A percentile compares a stretch with the other conserved stretches of the same genome.
phyloP scores from a whole-genome alignment of 1,140 invertebrate genomes.

The Paraescarpia echinospica region DNA sequence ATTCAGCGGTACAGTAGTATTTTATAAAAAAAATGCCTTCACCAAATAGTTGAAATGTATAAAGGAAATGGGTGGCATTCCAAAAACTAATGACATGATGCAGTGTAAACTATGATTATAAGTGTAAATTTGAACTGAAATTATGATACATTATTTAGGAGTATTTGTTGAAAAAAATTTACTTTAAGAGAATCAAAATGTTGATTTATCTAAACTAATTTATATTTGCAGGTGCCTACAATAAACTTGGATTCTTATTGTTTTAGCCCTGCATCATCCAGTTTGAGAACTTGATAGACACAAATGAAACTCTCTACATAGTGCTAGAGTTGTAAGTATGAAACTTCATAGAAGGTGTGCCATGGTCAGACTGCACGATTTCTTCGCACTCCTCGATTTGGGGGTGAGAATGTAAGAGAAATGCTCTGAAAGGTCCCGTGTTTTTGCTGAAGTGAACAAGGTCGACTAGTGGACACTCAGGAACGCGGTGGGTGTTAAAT shows the following conservation, averaged over 20 bases:
- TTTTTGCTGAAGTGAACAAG: too few relatives aligned
- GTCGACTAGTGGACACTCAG: too few relatives aligned
- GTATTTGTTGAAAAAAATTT: neutral
- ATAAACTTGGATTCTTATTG: constrained; percentile 17
- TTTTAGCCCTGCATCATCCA: constrained; percentile 75
- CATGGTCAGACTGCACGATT: too few relatives aligned
- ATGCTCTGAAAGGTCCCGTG: too few relatives aligned
- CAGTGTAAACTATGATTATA: neutral
- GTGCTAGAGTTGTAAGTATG: constrained; percentile 74
- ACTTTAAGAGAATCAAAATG: too few relatives aligned
- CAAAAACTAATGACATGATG: neutral
- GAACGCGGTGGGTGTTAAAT: too few relatives aligned
- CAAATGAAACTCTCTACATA: constrained; percentile 73
- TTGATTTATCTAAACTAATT: neutral
- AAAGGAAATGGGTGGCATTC: too few relatives aligned
- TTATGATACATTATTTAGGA: neutral
- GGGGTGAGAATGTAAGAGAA: too few relatives aligned
- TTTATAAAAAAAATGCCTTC: too few relatives aligned
- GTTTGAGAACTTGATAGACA: constrained; percentile 78
- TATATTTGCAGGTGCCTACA: neutral
- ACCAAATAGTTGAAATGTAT: too few relatives aligned
- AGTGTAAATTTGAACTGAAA: neutral
- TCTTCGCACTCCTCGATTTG: too few relatives aligned
- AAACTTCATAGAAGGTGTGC: too few relatives aligned
- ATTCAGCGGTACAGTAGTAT: neutral